These are phyloP conservation scores for Dissostichus mawsoni DNA, from an alignment of 2,113 vertebrate genomes.

Conservation along the genomic window DNA sequence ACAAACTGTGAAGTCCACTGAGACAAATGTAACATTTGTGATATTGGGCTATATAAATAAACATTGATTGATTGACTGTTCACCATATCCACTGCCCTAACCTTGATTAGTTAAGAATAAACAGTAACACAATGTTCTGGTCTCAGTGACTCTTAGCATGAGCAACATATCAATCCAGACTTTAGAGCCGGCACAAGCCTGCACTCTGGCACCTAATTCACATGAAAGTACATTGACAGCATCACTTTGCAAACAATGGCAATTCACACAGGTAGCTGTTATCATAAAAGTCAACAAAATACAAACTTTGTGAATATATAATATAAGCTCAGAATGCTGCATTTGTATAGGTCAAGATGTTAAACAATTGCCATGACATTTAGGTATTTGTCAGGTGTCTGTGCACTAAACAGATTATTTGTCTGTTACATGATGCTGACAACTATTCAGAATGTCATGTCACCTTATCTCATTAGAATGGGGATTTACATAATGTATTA, in stretches of 20 bases:
- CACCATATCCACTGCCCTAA: neutral
- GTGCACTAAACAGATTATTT: conserved; percentile 13
- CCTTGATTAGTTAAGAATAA: conserved; percentile 6
- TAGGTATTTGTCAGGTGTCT: conserved; percentile 17
- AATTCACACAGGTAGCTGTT: neutral
- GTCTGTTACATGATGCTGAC: conserved; percentile 25
- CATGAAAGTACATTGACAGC: too few species aligned
- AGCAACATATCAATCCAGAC: neutral
- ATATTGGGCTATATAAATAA: too few species aligned
- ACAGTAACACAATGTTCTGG: neutral
- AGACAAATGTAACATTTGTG: too few species aligned
- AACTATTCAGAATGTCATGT: conserved; percentile 35
- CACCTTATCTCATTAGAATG: conserved; percentile 14
- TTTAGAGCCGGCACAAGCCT: neutral
- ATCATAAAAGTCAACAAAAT: neutral
- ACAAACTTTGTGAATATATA: conserved; percentile 4
- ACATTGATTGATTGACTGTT: neutral
- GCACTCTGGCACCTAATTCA: too few species aligned
- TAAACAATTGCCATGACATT: conserved; percentile 45
- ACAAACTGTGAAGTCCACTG: too few species aligned
- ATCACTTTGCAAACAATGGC: too few species aligned
- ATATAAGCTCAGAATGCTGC: conserved; percentile 5
- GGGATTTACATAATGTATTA: conserved; percentile 58
- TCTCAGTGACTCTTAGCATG: neutral
- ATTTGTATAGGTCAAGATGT: conserved; percentile 43